Conservation (phyloP, 2,113 vertebrate genomes). For the Ornithorhynchus anatinus region DNA sequence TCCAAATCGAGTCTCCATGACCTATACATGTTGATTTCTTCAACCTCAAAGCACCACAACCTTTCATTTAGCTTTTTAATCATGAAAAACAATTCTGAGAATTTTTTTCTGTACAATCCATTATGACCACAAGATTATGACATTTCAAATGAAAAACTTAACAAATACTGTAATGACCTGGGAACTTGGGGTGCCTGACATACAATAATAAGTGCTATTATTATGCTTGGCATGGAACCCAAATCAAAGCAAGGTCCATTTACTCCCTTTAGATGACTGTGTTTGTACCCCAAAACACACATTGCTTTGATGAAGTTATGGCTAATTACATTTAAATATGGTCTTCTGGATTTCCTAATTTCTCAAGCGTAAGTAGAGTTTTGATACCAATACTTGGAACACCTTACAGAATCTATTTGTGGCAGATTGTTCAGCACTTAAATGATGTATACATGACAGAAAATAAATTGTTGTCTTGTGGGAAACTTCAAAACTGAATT, state of each 20-base stretch:
- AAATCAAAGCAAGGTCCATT: too few relatives aligned
- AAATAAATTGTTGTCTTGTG: constrained; percentile 15
- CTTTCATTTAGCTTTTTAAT: constrained; percentile 48
- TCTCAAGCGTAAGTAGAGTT: background rate
- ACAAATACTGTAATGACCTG: background rate
- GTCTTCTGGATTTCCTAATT: background rate
- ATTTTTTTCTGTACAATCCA: constrained; percentile 26
- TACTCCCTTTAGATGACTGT: too few relatives aligned
- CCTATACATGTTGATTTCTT: background rate
- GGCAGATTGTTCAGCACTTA: background rate
- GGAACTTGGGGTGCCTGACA: too few relatives aligned
- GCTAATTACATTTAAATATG: too few relatives aligned
- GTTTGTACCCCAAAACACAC: too few relatives aligned
- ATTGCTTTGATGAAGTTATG: too few relatives aligned
- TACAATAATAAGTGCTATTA: too few relatives aligned
- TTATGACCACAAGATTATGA: constrained; percentile 12
- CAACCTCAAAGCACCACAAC: constrained; percentile 23
- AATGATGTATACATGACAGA: background rate
- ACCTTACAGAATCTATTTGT: background rate
- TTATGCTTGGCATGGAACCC: too few relatives aligned
- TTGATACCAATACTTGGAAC: background rate
- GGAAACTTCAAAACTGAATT: constrained; percentile 23
- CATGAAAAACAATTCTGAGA: constrained; percentile 30
- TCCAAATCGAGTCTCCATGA: background rate
- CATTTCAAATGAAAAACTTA: constrained; percentile 43